Conservation (phyloP, 2,888 invertebrate species). For the Kryphioiulus occultus region DNA sequence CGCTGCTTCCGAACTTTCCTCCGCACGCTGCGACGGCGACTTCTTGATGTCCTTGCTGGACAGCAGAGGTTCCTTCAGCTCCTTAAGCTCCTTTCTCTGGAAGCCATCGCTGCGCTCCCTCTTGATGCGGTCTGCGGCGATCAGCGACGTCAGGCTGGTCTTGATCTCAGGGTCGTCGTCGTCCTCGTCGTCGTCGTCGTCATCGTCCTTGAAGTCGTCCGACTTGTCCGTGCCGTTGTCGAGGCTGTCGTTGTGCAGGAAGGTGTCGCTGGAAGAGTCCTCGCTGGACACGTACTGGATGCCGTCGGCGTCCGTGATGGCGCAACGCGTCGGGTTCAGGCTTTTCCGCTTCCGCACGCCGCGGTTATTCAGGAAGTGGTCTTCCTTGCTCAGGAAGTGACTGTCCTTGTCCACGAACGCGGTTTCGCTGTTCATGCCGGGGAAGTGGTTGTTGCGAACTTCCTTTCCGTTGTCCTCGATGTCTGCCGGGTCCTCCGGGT, state of each 20-base stretch:
- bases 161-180: conserved; percentile 57
- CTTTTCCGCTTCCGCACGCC: conserved; percentile 86
- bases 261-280: conserved; percentile 70
- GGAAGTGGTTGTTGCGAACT: no score
- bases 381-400: not conserved
- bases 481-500: not conserved
- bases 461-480: conserved; percentile 37
- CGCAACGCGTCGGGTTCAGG: conserved; percentile 83
- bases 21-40: conserved; percentile 39
- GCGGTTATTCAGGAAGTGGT: conserved; percentile 60
- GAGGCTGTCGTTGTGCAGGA: conserved; percentile 63
- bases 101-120: conserved; percentile 58
- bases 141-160: conserved; percentile 54
- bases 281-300: conserved; percentile 65
- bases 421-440: no score
- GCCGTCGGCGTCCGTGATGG: conserved; percentile 64
- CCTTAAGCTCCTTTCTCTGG: not conserved
- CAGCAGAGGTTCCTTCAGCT: no score
- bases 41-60: conserved; percentile 39
- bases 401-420: not conserved
- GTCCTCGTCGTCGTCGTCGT: conserved; percentile 57
- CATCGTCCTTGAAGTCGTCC: conserved; percentile 55
- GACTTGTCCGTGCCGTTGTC: conserved; percentile 57
- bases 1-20: conserved; percentile 71
- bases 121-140: conserved; percentile 46